Evolutionary conservation across 2,888 invertebrate species (phyloP), one percentile per base, ranked within the genome.

Genomic region (Eutolmus rufibarbis): DNA sequence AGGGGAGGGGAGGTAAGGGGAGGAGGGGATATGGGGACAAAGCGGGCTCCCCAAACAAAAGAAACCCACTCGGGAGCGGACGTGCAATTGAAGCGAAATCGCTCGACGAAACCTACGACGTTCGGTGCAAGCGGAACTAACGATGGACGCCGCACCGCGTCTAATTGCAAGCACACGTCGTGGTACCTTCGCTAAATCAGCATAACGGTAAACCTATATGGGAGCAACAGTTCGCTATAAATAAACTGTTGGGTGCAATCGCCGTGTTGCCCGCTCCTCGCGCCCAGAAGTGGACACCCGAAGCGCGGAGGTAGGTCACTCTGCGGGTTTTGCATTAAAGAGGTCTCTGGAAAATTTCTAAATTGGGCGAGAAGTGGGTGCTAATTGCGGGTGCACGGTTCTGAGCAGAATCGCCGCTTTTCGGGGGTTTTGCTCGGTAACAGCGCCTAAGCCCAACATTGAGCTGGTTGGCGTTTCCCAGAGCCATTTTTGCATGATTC

Each of bases 201-300:
- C 43, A 81, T 56, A 81, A 81, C 81, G 81, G 81, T 81, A 51
- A 51, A 16, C 81, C 81, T 51, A 78, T 66, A 66, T 66, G 66
- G 66, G 66, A 66, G 66, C 66, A 66, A 66, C 66, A 66, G 66
- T 66, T 66, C 23, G 66, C 66, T 66, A 66, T 66, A 66, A 28
- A 66, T 66, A 66, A 28, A 66, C 66, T 23, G 43, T 46, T 16
- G 66, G 66, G 28, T 66, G 23, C 66, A 66, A 66, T 66, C 28
- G 66, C 19, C 19, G 19, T 16, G 8, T 8, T 19, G 56, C 19
- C 16, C 19, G 4, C 28, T 66, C 66, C 12, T 14, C 19, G 8
- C 19, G 4, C 28, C 28, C 51, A 19, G 51, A 51, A 28, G 19
- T 23, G 57, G 23, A 23, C 57, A 1, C 23, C 19, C 8, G 28